These are phyloP conservation scores for Microtus montanus DNA, from an alignment of 2,113 vertebrate species.

Conservation along the genomic window DNA sequence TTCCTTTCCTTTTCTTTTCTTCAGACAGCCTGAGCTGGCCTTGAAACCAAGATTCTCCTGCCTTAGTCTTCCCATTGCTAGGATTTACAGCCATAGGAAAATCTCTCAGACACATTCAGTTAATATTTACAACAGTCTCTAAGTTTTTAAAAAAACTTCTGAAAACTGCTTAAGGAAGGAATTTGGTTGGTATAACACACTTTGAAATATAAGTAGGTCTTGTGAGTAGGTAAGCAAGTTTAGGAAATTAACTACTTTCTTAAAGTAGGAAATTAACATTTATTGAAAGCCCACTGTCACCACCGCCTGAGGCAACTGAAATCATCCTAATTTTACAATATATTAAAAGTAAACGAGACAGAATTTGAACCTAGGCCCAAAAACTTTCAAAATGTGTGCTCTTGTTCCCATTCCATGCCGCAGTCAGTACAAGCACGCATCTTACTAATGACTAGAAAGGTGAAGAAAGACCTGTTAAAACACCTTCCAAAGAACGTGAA, in stretches of 20 bases:
- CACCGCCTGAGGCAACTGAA: neutral
- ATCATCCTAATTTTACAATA: slow-evolving; percentile 15
- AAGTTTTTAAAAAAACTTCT: slow-evolving; percentile 24
- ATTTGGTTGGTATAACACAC: slow-evolving; percentile 18
- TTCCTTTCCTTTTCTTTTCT: neutral
- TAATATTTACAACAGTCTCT: slow-evolving; percentile 36
- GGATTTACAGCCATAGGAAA: neutral
- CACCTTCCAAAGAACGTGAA: slow-evolving; percentile 39
- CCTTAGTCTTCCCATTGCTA: neutral
- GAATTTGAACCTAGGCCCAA: neutral
- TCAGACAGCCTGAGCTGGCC: neutral
- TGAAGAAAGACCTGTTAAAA: slow-evolving; percentile 48
- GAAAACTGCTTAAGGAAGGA: slow-evolving; percentile 46
- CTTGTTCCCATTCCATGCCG: neutral
- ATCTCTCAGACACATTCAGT: neutral
- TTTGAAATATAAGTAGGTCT: slow-evolving; percentile 16
- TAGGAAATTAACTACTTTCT: slow-evolving; percentile 49
- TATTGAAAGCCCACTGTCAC: neutral
- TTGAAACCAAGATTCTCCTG: neutral
- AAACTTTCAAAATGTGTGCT: neutral
- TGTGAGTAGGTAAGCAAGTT: slow-evolving; percentile 26
- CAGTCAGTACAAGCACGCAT: neutral
- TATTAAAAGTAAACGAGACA: neutral
- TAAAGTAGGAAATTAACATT: slow-evolving; percentile 43
- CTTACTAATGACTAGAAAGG: neutral